Evolutionary conservation across 2,113 vertebrate genomes (phyloP).

Genomic region (Parotia lawesii): DNA sequence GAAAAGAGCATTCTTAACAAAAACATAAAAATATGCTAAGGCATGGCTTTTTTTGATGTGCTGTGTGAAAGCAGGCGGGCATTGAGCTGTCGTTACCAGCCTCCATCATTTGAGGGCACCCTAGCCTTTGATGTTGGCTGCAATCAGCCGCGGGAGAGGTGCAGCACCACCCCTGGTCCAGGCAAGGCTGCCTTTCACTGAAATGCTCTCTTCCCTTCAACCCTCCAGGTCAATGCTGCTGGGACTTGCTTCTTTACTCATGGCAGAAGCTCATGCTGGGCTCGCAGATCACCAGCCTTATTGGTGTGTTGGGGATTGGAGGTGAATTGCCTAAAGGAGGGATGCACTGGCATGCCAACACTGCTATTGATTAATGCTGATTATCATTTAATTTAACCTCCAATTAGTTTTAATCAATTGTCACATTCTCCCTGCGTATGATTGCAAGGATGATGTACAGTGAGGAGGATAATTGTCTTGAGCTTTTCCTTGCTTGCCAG

Average conservation of each 20-base stretch:
- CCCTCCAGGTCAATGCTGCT: constrained; percentile 19
- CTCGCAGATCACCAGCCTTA: constrained; percentile 48
- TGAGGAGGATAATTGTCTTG: constrained; percentile 28
- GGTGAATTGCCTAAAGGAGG: constrained; percentile 57
- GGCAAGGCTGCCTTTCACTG: constrained; percentile 34
- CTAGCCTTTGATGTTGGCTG: constrained; percentile 57
- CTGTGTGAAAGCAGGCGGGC: constrained; percentile 10
- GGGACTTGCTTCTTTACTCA: constrained; percentile 32
- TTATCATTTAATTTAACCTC: constrained; percentile 68
- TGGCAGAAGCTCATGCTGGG: constrained; percentile 26
- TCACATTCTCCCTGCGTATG: constrained; percentile 36
- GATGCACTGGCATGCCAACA: constrained; percentile 7
- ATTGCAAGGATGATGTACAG: background rate
- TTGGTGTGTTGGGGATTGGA: constrained; percentile 55
- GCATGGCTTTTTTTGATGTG: background rate
- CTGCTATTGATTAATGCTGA: constrained; percentile 69
- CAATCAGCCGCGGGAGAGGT: constrained; percentile 38
- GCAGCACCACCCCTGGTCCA: constrained; percentile 7
- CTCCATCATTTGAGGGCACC: constrained; percentile 67
- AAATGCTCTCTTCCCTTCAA: background rate
- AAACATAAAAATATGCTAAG: background rate
- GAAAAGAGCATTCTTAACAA: background rate
- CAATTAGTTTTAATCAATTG: constrained; percentile 71
- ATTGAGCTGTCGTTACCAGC: constrained; percentile 49
- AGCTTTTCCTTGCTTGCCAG: constrained; percentile 37